Evolutionary conservation across 2,113 vertebrate genomes (phyloP).

Genomic region (Laterallus jamaicensis): DNA sequence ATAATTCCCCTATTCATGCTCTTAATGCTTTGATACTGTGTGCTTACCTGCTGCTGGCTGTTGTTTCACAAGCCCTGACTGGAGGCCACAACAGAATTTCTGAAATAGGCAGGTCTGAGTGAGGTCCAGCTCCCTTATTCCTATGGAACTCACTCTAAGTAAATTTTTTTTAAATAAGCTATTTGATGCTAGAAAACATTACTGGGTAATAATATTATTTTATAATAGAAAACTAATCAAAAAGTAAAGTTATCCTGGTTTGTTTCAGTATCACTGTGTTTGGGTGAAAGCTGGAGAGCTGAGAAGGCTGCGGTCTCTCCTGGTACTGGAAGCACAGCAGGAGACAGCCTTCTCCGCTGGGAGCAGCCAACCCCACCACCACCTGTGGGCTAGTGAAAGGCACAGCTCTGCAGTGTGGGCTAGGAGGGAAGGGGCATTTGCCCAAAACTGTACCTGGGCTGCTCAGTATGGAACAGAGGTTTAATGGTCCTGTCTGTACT

Average conservation of each 20-base stretch:
- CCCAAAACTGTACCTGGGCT: neutral
- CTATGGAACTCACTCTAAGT: neutral
- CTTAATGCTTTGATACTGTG: neutral
- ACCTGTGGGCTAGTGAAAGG: fast-evolving
- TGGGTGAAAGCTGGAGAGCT: neutral
- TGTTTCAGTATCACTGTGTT: neutral
- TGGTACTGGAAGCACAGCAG: neutral
- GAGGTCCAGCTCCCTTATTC: neutral
- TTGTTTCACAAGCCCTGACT: neutral
- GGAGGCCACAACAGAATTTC: neutral
- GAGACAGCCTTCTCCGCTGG: neutral
- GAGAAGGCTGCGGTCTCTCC: neutral
- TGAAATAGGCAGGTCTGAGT: neutral
- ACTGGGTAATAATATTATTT: neutral
- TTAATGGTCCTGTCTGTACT: neutral
- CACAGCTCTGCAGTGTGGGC: neutral
- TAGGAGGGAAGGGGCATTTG: neutral
- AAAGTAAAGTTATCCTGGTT: neutral
- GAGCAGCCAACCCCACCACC: neutral
- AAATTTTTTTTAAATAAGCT: neutral
- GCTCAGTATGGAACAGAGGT: fast-evolving
- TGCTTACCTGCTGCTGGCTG: neutral
- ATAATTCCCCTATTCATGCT: neutral
- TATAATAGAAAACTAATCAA: neutral
- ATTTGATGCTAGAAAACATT: neutral